Evolutionary conservation across 30 jellyfish, hydroid and myxozoan species (phyloP).

Genomic region (Haliclystus octoradiatus): DNA sequence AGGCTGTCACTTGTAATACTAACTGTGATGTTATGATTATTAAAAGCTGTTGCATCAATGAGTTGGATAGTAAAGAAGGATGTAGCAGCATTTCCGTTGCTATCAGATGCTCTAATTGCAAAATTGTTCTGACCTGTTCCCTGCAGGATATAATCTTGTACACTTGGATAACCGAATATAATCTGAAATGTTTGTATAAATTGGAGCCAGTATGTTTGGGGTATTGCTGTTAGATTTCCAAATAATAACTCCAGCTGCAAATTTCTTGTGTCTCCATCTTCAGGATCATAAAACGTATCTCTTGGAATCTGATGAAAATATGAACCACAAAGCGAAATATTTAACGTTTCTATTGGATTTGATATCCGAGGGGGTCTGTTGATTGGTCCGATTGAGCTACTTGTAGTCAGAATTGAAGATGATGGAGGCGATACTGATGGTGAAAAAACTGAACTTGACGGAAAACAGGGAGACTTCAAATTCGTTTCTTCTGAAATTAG

Average conservation of each 20-base stretch:
- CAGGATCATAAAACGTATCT: slow-evolving; percentile 51
- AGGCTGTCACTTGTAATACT: neutral
- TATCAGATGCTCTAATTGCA: slow-evolving; percentile 47
- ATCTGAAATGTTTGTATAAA: slow-evolving; percentile 44
- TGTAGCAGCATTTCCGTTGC: slow-evolving; percentile 24
- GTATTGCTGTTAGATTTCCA: slow-evolving; percentile 1
- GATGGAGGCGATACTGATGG: neutral
- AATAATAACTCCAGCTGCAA: slow-evolving; percentile 18
- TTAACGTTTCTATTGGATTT: neutral
- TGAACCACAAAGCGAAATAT: slow-evolving; percentile 14
- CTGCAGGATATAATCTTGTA: slow-evolving; percentile 17
- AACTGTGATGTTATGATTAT: neutral
- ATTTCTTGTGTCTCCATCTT: slow-evolving; percentile 67
- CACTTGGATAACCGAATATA: slow-evolving; percentile 36
- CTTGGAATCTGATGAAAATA: slow-evolving; percentile 21
- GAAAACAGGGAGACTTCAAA: neutral
- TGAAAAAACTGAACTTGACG: neutral
- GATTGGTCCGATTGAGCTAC: neutral
- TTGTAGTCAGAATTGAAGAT: neutral
- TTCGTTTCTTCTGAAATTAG: neutral
- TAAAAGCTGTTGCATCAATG: slow-evolving; percentile 10
- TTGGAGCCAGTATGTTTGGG: slow-evolving; percentile 42
- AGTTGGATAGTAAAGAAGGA: slow-evolving; percentile 31
- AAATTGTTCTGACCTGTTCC: neutral
- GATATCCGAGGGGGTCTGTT: neutral